Base-by-base conservation (phyloP, 2,888 invertebrate species). In the Rugalucina vietnamica region DNA sequence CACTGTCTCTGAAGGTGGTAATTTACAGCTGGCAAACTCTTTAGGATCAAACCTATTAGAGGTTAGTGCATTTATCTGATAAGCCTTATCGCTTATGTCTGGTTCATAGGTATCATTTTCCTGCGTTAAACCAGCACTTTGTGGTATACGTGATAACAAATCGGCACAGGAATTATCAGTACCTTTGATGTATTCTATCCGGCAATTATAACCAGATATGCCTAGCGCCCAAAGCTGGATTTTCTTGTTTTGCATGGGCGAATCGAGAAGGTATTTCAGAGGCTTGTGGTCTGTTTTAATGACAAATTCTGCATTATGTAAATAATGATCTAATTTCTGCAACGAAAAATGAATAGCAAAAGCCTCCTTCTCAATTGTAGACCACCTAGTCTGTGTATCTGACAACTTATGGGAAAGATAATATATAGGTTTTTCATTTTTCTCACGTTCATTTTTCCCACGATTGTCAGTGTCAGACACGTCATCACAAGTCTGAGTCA, bases 31-130 rank as follows among this genome's bases (percentile, higher is more conserved):
- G n/a, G 75, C 49, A 65, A 76, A 76, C 10, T 39, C 3, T 57
- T 81, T 85, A 14, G 83, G 86, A 29, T 83, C 76, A 75, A 88
- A 78, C 10, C 69, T 29, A 79, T 76, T 84, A 24, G 86, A 86
- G 69, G 82, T 79, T 0, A 86, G 29, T 27, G 50, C 57, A 50
- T 78, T 79, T 2, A 84, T 73, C 60, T 86, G 70, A 65, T 50
- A 86, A 24, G 37, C 14, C 14, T 78, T 85, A 36, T 82, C 79
- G 81, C 73, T 78, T 1, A 84, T 54, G 69, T 87, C 84, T n/a
- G 14, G 21, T 27, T 71, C 71, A 8, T n/a, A 34, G 29, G 24
- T 49, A n/a, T 69, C 8, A 24, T 10, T 12, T 27, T 29, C 73
- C 29, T n/a, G 5, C 2, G 24, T 36, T 39, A 57, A 24, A 10